phyloP scores from a whole-genome alignment of 2,113 vertebrate species.

The Centrocercus urophasianus region DNA sequence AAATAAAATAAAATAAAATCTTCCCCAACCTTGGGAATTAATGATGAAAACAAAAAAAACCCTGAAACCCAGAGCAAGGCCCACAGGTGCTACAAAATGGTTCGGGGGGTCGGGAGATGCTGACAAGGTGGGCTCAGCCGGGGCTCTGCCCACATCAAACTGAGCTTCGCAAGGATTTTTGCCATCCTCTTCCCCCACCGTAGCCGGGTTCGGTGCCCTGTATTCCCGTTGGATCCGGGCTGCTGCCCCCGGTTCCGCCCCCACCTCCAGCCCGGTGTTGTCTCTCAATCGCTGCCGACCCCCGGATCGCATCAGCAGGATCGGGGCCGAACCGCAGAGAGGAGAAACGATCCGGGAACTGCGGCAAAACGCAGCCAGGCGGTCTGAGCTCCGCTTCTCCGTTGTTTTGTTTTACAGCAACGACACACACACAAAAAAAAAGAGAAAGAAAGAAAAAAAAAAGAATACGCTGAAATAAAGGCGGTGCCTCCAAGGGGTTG shows the following conservation, averaged over 20 bases:
- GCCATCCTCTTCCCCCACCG: neutral
- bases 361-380: neutral
- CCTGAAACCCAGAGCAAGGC: neutral
- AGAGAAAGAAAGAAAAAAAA: too few relatives aligned
- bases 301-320: too few relatives aligned
- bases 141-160: neutral
- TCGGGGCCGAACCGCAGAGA: neutral
- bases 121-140: neutral
- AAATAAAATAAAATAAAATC: too few relatives aligned
- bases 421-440: too few relatives aligned
- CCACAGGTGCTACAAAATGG: neutral
- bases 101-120: too few relatives aligned
- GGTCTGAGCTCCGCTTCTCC: neutral
- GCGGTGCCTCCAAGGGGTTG: neutral
- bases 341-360: too few relatives aligned
- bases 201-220: neutral
- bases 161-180: neutral
- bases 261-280: too few relatives aligned
- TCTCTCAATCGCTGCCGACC: too few relatives aligned
- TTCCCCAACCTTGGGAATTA: neutral
- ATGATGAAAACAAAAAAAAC: too few relatives aligned
- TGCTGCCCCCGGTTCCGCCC: too few relatives aligned
- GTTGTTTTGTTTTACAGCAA: neutral
- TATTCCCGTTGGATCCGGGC: neutral
- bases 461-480: neutral